Conservation (phyloP, 2,888 invertebrate genomes). For the Xanthorhoe designata region DNA sequence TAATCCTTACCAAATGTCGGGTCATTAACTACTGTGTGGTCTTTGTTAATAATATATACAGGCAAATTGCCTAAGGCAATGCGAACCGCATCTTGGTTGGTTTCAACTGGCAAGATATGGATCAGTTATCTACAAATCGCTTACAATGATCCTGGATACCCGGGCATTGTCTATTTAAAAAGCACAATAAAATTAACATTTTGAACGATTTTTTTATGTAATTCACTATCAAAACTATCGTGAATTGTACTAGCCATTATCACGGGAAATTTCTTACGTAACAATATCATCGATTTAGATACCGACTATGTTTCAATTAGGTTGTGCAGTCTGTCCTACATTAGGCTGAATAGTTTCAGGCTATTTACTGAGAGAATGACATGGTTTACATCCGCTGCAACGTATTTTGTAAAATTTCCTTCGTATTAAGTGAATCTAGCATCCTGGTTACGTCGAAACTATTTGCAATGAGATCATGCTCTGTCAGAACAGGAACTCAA, state of each 20-base stretch:
- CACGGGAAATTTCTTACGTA: too few relatives aligned
- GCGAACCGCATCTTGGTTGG: background rate
- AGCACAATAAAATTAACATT: too few relatives aligned
- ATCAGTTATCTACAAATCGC: background rate
- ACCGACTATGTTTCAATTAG: too few relatives aligned
- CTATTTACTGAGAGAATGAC: conserved; percentile 1
- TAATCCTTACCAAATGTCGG: conserved; percentile 20
- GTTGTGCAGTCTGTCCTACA: background rate
- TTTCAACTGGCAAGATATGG: background rate
- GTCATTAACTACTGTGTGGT: background rate
- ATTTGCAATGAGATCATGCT: background rate
- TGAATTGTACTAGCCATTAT: too few relatives aligned
- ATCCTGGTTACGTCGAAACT: conserved; percentile 3
- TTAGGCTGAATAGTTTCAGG: background rate
- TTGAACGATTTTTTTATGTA: too few relatives aligned
- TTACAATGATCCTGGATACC: too few relatives aligned
- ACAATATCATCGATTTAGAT: too few relatives aligned
- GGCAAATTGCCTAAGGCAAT: too few relatives aligned
- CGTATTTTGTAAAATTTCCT: conserved; percentile 7
- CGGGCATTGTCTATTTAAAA: too few relatives aligned
- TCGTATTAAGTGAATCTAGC: conserved; percentile 2
- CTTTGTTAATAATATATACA: background rate
- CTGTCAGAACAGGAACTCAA: background rate
- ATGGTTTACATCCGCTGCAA: background rate
- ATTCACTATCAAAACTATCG: too few relatives aligned